A percentile compares a stretch with the other conserved stretches of the same genome.
Evolutionary conservation across 2,888 invertebrate species (phyloP).

Genomic region (Dryobotodes eremita): DNA sequence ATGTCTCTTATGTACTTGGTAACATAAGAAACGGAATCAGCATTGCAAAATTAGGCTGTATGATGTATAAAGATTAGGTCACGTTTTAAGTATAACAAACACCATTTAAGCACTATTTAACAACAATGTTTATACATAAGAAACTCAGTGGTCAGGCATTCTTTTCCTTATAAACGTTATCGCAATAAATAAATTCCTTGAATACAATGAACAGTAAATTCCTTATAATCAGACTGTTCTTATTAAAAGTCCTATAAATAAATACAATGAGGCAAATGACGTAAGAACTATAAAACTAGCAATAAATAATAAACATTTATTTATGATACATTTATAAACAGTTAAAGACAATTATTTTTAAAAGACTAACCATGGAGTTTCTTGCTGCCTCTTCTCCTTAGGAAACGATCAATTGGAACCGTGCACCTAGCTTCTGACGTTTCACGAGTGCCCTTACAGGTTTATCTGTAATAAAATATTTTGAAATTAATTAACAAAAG

Average conservation of each 20-base stretch:
- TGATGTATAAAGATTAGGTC: background rate
- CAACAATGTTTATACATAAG: background rate
- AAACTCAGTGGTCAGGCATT: constrained; percentile 9
- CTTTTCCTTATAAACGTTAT: constrained; percentile 8
- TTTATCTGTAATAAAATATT: background rate
- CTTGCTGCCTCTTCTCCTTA: background rate
- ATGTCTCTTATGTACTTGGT: background rate
- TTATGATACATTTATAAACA: background rate
- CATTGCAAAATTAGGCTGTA: no score
- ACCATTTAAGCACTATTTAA: background rate
- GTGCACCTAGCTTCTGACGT: background rate
- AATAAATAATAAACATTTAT: background rate
- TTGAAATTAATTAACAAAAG: background rate
- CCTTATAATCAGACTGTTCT: constrained; percentile 10
- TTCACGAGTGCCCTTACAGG: background rate
- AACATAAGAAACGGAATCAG: no score
- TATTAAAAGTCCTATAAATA: constrained; percentile 13
- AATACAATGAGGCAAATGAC: background rate
- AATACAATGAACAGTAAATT: background rate
- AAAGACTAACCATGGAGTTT: background rate
- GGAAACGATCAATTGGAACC: background rate
- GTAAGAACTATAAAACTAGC: constrained; percentile 7
- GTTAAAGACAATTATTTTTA: background rate
- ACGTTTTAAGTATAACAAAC: background rate
- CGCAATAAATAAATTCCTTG: background rate